Percentiles rank a stretch among this genome's conserved stretches.
Evolutionary conservation across 2,113 vertebrate species (phyloP).

Genomic region (Etia nguti): DNA sequence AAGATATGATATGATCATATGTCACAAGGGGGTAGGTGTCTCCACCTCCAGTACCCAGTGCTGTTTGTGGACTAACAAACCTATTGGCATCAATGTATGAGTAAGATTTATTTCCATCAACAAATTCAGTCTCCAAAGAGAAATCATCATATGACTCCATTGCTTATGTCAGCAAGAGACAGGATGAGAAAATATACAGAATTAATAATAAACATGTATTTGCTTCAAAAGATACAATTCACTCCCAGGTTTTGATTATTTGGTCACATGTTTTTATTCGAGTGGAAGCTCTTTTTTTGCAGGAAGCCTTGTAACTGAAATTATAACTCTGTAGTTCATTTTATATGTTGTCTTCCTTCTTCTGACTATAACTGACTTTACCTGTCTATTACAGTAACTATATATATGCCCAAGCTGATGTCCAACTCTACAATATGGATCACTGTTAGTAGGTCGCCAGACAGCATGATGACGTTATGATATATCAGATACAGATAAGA

Average conservation of each 20-base stretch:
- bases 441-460: rapidly evolving
- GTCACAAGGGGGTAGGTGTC: neutral
- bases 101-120: neutral
- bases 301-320: neutral
- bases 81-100: neutral
- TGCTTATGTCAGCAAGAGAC: neutral
- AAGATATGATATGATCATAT: neutral
- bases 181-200: neutral
- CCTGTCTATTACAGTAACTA: neutral
- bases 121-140: neutral
- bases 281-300: neutral
- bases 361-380: neutral
- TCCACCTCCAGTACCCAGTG: neutral
- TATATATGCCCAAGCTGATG: neutral
- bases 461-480: no score
- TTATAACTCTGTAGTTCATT: neutral
- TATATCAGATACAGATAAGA: neutral
- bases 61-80: neutral
- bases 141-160: neutral
- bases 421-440: neutral
- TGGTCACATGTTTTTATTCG: neutral
- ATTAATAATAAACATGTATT: neutral
- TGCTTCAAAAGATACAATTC: neutral
- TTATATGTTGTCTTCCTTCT: neutral
- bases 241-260: neutral